Conservation (phyloP, 1,140 invertebrate species). For the Periplaneta americana region DNA sequence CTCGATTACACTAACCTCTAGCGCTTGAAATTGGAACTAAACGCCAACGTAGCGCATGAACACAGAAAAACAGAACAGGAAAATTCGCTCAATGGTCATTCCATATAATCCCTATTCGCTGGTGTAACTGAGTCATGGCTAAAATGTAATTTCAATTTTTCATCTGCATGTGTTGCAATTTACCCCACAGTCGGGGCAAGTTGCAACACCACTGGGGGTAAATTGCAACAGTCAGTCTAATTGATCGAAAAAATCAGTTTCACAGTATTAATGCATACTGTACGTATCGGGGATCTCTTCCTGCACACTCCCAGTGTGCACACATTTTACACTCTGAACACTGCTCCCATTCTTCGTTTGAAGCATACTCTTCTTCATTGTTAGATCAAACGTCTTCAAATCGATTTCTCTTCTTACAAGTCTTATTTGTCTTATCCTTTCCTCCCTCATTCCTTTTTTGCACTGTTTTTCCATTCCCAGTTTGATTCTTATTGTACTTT, state of each 20-base stretch:
- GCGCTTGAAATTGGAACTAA: no score
- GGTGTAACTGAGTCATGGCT: no score
- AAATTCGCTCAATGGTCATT: no score
- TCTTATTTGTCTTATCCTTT: not conserved
- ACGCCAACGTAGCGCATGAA: no score
- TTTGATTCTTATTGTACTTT: not conserved
- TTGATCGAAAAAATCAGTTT: not conserved
- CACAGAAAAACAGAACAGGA: no score
- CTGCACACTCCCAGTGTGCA: not conserved
- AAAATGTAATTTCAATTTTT: no score
- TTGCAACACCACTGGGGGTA: not conserved
- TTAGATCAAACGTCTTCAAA: not conserved
- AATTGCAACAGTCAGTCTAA: not conserved
- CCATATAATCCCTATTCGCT: no score
- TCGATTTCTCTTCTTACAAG: not conserved
- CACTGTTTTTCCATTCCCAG: not conserved
- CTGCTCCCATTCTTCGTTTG: not conserved
- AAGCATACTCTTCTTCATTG: not conserved
- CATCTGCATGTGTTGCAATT: not conserved
- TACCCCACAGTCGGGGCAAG: not conserved
- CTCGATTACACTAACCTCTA: no score
- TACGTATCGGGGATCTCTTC: not conserved
- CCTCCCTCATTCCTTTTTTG: not conserved
- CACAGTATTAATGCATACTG: not conserved
- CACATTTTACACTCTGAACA: not conserved